Base-by-base conservation (phyloP, 2,797 vertebrate species). In the Pyrocephalus nanus region DNA sequence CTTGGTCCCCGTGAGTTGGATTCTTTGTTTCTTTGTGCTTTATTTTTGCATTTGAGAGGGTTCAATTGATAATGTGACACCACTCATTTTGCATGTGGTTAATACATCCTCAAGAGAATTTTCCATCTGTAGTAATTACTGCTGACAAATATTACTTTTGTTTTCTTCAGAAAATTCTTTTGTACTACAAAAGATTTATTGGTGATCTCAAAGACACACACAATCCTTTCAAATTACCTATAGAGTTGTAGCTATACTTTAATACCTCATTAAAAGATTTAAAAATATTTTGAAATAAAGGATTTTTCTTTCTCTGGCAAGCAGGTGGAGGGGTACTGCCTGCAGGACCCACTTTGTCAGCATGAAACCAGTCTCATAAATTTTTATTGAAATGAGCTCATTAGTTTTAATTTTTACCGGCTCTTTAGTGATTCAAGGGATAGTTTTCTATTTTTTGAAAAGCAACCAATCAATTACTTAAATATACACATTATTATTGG, bases 381-480 rank as follows among this genome's bases (percentile, higher is more conserved):
- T 73, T 87, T 97, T 98, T 96, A 97, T 97, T 95, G 96, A 96
- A 96, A 95, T 93, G 96, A 97, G 91, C 93, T 96, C 94, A 96
- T 97, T 96, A 96, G 88, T 96, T 96, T 97, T 96, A 95, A 92
- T 96, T 95, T 97, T 84, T 95, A 94, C 93, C 29, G 0, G 40
- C 78, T 96, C 78, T 85, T 85, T 88, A 85, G 72, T 60, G 74
- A 93, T 84, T 55, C 61, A 77, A 45, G 30, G 75, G n/a, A 78
- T 51, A 64, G 48, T 62, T 82, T 91, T 95, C 76, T 55, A 15
- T 58, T 51, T 67, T 51, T 51, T 60, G 23, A 94, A 94, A 91
- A 78, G 16, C 43, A 74, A 75, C 42, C 8, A 53, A 53, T 79
- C 60, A 62, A n/a, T 90, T 85, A 55, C 47, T 91, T 65, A 81